Evolutionary conservation across 2,797 vertebrate genomes (phyloP), one percentile per base, ranked within the genome.

Genomic region (Natrix natrix): DNA sequence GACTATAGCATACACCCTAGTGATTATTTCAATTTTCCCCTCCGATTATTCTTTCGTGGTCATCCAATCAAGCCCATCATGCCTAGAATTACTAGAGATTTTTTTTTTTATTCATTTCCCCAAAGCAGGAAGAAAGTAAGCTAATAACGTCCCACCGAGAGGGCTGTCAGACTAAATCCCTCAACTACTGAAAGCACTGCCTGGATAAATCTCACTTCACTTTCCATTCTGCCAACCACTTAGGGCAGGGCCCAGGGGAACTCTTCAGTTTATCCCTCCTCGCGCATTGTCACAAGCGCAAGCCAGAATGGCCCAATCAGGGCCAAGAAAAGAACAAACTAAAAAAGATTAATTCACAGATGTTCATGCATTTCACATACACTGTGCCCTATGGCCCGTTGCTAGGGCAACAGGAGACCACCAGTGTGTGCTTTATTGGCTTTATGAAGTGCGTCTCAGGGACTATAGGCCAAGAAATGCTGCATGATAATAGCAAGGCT

Each of bases 341-440:
- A 97, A 98, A 96, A 97, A 98, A 98, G 98, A 98, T 98, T 98
- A 98, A 98, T 98, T 98, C 97, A 96, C 98, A 98, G 98, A 98
- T 98, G 98, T 98, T 98, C 98, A 98, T 98, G 97, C 98, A 98
- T 98, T 98, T 98, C 98, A 98, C 98, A 98, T 97, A 98, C 97
- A 98, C 97, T 97, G 97, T 98, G 98, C 97, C 98, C 98, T 97
- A 97, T 98, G 98, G 98, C 98, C 98, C 1, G 99, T 99, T 99
- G 98, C 98, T 98, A 98, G 98, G 98, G 98, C 97, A 99, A 99
- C 99, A 0, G 95, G 97, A 98, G 98, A 99, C 98, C 98, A 98
- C 98, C 98, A 97, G 98, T 93, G 97, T 2, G 97, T 89, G 94
- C 97, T 98, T 98, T 98, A 98, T 98, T 98, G 98, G 98, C 98